A percentile compares a stretch with the other conserved stretches of the same genome.
Conservation (phyloP, 2,888 invertebrate genomes). For the Himalopsyche anomala region DNA sequence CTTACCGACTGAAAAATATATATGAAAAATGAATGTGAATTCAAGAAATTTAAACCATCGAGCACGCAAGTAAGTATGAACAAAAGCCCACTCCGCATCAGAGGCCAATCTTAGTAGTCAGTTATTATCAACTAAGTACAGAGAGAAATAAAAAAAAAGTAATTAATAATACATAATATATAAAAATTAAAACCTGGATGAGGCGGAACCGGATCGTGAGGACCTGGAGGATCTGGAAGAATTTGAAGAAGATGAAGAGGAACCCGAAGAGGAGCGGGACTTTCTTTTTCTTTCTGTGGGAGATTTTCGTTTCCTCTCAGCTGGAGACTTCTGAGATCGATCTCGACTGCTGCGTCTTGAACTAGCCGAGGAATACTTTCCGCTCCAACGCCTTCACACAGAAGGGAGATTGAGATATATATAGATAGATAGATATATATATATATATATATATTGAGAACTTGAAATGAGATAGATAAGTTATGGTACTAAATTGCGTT, state of each 20-base stretch:
- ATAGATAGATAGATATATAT: background rate
- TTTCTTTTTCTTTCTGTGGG: slow-evolving; percentile 61
- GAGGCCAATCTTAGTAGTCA: background rate
- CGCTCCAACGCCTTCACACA: slow-evolving; percentile 54
- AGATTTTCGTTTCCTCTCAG: slow-evolving; percentile 1
- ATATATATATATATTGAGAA: too few species aligned
- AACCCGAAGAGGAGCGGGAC: slow-evolving; percentile 68
- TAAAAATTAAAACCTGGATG: slow-evolving; percentile 69
- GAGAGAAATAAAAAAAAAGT: background rate
- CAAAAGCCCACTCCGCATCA: background rate
- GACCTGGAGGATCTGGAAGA: slow-evolving; percentile 68
- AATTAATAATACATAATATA: background rate
- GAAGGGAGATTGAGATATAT: background rate
- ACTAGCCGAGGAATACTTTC: slow-evolving; percentile 63
- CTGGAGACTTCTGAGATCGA: slow-evolving; percentile 48
- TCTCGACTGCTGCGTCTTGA: slow-evolving; percentile 59
- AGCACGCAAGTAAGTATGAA: too few species aligned
- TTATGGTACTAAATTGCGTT: too few species aligned
- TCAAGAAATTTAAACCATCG: too few species aligned
- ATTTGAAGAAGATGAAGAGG: slow-evolving; percentile 70
- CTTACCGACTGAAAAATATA: too few species aligned
- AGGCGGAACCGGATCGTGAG: slow-evolving; percentile 74
- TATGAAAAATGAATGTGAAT: too few species aligned
- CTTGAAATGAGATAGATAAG: too few species aligned
- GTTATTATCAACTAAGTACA: background rate